Conservation (phyloP, 1,140 invertebrate genomes). For the Bombus soroeensis region DNA sequence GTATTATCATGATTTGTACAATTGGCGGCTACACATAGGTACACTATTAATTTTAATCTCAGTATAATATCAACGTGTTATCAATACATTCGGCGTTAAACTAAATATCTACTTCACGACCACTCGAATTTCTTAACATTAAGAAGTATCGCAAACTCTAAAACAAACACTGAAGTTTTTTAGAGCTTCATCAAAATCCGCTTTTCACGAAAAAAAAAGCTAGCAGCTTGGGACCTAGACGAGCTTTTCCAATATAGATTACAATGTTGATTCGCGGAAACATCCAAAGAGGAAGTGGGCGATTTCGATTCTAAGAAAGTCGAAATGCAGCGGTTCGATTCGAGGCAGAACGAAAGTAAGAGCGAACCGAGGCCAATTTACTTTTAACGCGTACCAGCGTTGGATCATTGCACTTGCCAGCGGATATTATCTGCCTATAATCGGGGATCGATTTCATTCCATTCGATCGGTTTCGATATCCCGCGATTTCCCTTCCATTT, state of each 20-base stretch:
- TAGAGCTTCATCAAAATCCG: not conserved
- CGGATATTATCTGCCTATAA: conserved; percentile 25
- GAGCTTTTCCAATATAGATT: too few relatives aligned
- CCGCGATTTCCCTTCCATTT: conserved; percentile 44
- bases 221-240: too few relatives aligned
- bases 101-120: not conserved
- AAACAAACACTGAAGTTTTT: not conserved
- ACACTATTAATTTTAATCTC: too few relatives aligned
- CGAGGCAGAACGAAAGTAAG: conserved; percentile 67
- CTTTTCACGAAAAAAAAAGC: too few relatives aligned
- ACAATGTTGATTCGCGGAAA: not conserved
- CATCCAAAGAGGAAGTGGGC: not conserved
- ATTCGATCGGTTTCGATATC: conserved; percentile 36
- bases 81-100: not conserved
- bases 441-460: conserved; percentile 27
- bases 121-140: not conserved
- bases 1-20: too few relatives aligned
- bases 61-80: not conserved
- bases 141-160: not conserved
- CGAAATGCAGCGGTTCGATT: conserved; percentile 3
- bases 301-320: conserved; percentile 8
- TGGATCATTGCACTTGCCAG: conserved; percentile 21
- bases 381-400: conserved; percentile 24
- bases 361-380: conserved; percentile 68
- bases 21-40: too few relatives aligned